phyloP scores from a whole-genome alignment of 2,797 vertebrate species.

The Sibirionetta formosa region DNA sequence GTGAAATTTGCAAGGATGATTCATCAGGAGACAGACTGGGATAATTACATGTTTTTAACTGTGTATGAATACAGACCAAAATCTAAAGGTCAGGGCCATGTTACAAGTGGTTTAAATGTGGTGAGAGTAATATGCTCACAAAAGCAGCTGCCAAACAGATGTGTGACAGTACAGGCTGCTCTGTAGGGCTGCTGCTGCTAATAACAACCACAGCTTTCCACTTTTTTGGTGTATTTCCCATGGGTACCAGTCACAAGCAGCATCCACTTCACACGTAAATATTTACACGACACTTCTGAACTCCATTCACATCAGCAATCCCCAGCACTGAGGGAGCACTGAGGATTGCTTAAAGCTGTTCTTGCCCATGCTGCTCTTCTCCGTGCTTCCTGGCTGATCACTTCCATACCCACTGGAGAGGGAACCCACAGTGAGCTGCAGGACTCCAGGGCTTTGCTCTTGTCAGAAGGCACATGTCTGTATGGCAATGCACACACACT shows the following conservation, averaged over 20 bases:
- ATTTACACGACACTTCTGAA: not conserved
- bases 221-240: not conserved
- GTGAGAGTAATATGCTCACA: not conserved
- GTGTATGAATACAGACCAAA: not conserved
- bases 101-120: not conserved
- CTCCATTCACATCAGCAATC: not conserved
- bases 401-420: not conserved
- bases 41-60: not conserved
- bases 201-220: not conserved
- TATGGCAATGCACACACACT: accelerated
- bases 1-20: not conserved
- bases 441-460: not conserved
- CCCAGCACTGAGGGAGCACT: not conserved
- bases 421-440: not conserved
- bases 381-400: not conserved
- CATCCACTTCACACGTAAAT: not conserved
- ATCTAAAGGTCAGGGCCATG: not conserved
- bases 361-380: not conserved
- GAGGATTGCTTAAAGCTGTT: not conserved
- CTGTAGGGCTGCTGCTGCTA: not conserved
- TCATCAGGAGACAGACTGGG: not conserved
- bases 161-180: not conserved
- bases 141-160: not conserved
- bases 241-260: not conserved
- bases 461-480: not conserved